phyloP scores from a whole-genome alignment of 2,113 vertebrate genomes.

The Aptenodytes forsteri region DNA sequence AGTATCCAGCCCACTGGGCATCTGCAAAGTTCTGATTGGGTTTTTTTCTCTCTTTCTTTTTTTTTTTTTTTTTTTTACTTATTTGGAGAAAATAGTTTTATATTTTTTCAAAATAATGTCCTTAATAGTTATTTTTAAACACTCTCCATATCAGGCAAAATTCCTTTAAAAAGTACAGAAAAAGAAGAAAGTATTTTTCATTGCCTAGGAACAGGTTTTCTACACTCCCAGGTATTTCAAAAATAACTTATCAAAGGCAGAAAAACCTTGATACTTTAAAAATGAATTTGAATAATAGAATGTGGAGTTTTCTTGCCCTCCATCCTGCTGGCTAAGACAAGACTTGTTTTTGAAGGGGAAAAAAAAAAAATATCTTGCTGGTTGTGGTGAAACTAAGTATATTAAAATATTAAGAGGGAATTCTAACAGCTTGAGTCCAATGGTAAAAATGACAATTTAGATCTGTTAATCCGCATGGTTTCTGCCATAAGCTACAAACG shows the following conservation, averaged over 20 bases:
- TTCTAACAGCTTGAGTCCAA: not conserved
- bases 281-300: constrained; percentile 11
- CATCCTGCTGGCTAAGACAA: not conserved
- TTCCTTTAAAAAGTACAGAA: not conserved
- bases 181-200: constrained; percentile 16
- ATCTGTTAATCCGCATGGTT: not conserved
- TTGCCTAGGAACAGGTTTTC: constrained; percentile 5
- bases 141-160: not conserved
- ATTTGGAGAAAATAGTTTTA: not conserved
- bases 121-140: not conserved
- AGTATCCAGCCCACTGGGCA: not conserved
- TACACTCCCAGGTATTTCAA: constrained; percentile 19
- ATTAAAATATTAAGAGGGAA: not conserved
- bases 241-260: constrained; percentile 32
- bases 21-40: not conserved
- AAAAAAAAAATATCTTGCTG: not conserved
- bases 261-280: constrained; percentile 30
- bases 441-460: not conserved
- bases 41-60: not conserved
- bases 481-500: not conserved
- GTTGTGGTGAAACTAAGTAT: not conserved
- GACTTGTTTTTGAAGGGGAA: not conserved
- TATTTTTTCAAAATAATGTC: not conserved
- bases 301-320: not conserved
- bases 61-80: not conserved